Percentiles rank a stretch among this genome's conserved stretches.
These are phyloP conservation scores for Dufourea novaeangliae DNA, from an alignment of 1,140 invertebrate genomes.

Conservation along the genomic window DNA sequence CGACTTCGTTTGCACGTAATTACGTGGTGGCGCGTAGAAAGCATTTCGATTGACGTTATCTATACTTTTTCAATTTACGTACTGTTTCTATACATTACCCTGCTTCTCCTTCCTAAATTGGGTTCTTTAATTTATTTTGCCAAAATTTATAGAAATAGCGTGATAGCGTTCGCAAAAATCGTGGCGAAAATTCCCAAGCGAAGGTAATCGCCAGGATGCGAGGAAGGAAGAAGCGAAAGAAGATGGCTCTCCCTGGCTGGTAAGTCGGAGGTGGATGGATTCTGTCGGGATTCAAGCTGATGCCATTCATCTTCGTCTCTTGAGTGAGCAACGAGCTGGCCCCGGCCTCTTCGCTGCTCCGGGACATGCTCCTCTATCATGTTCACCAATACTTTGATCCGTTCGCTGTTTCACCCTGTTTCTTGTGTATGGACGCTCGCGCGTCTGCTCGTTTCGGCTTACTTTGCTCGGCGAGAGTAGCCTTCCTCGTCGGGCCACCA, in stretches of 20 bases:
- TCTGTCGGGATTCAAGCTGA: conserved; percentile 63
- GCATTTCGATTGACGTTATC: too few species aligned
- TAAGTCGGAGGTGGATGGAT: conserved; percentile 65
- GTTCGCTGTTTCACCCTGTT: conserved; percentile 32
- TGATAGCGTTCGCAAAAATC: conserved; percentile 17
- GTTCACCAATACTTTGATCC: conserved; percentile 60
- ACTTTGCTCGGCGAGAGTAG: not conserved
- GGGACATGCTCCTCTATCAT: conserved; percentile 62
- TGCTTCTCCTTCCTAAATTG: too few species aligned
- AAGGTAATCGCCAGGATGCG: conserved; percentile 6
- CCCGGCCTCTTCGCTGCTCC: conserved; percentile 33
- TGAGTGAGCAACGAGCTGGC: conserved; percentile 50
- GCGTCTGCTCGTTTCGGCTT: conserved; percentile 12
- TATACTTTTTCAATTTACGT: too few species aligned
- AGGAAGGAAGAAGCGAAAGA: conserved; percentile 22
- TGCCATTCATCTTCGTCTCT: conserved; percentile 65
- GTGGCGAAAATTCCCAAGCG: conserved; percentile 13
- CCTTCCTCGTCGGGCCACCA: not conserved
- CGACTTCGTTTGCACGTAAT: too few species aligned
- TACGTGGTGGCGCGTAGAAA: too few species aligned
- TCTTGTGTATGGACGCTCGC: conserved; percentile 18
- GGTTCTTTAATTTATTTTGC: too few species aligned
- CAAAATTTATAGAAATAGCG: too few species aligned
- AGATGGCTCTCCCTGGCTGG: conserved; percentile 45
- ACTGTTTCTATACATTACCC: too few species aligned